Evolutionary conservation across 2,113 vertebrate species (phyloP), one percentile per base, ranked within the genome.

Genomic region (Anser cygnoides): DNA sequence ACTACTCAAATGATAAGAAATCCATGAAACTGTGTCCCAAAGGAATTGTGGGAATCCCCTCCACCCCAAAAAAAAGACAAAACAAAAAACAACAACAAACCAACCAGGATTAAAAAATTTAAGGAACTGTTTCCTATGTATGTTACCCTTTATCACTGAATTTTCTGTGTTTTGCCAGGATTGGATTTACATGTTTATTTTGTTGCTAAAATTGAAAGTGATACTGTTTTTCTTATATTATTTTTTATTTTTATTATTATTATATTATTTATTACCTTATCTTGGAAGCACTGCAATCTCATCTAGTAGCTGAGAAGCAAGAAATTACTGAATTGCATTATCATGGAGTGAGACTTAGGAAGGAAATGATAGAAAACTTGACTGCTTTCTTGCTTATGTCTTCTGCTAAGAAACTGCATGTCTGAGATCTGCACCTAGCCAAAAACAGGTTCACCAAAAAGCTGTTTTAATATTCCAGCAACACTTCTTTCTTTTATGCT

Each of bases 401-500:
- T 3, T 22, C 58, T 61, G 70, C 25, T 50, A 28, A 78, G 19
- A 44, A 59, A 4, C 61, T 26, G 26, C 18, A 37, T 26, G 2
- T 49, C 14, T 29, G 15, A 25, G 46, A 28, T 71, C 50, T 71
- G 55, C 20, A 17, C 8, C 20, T 33, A 37, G 39, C 9, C 57
- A 63, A 54, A 49, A 43, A 4, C 12, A 59, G 5, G 15, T n/a
- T 54, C 71, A 79, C 41, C 14, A 22, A 66, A 58, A 22, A 62
- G 16, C 41, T 72, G 26, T 55, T n/a, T 37, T 29, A 31, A 4
- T 25, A 33, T 6, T 21, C 59, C n/a, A 73, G 23, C 37, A 73
- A 23, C 2, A 1, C 13, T 78, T 23, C 0, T 13, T 12, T 67
- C 46, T 33, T 65, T 65, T 28, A 41, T 0, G 0, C 21, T 39